These are phyloP conservation scores for Eurytemora carolleeae DNA, from an alignment of 1,140 invertebrate species.

Conservation along the genomic window DNA sequence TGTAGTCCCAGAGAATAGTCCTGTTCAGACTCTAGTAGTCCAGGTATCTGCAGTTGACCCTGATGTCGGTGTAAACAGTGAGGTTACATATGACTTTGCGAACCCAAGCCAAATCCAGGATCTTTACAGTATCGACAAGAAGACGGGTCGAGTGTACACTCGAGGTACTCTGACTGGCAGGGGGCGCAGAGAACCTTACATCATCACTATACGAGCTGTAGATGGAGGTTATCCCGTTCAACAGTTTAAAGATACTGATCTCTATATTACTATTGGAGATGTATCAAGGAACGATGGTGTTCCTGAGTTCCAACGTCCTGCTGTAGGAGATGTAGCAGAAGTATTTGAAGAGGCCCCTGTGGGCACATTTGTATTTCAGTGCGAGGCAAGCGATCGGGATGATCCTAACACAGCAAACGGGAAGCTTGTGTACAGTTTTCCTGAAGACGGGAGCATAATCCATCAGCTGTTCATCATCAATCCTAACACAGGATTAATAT, in stretches of 20 bases:
- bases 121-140: conserved; percentile 41
- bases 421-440: conserved; percentile 45
- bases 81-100: conserved; percentile 37
- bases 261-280: conserved; percentile 51
- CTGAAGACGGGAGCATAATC: conserved; percentile 38
- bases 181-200: conserved; percentile 50
- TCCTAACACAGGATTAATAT: conserved; percentile 46
- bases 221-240: conserved; percentile 42
- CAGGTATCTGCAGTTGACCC: conserved; percentile 50
- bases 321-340: neutral
- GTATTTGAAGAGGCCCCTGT: conserved; percentile 31
- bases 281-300: conserved; percentile 62
- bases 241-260: conserved; percentile 37
- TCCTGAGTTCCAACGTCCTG: conserved; percentile 47
- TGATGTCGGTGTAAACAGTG: conserved; percentile 45
- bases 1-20: conserved; percentile 26
- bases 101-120: conserved; percentile 21
- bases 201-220: conserved; percentile 33
- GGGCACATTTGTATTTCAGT: conserved; percentile 51
- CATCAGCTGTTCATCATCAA: conserved; percentile 32
- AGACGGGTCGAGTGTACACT: conserved; percentile 45
- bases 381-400: conserved; percentile 53
- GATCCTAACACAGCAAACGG: conserved; percentile 49
- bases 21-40: conserved; percentile 21
- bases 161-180: conserved; percentile 44